phyloP scores from a whole-genome alignment of 2,113 vertebrate species.

The Excalfactoria chinensis region DNA sequence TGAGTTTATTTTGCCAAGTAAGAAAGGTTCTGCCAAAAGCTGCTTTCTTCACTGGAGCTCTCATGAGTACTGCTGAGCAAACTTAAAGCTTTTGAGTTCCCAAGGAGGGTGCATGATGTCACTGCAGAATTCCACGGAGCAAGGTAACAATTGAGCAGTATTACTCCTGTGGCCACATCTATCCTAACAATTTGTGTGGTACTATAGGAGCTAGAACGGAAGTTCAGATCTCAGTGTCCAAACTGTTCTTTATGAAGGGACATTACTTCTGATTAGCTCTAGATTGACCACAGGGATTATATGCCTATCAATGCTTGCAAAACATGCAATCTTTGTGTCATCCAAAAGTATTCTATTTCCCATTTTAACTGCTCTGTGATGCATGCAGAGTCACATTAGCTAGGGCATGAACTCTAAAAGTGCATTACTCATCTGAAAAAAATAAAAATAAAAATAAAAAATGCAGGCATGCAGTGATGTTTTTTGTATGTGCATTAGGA shows the following conservation, averaged over 20 bases:
- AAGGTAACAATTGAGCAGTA: background rate
- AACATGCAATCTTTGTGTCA: background rate
- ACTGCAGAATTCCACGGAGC: fast-evolving
- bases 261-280: background rate
- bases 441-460: background rate
- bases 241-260: background rate
- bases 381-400: background rate
- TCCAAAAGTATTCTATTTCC: background rate
- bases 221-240: background rate
- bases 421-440: background rate
- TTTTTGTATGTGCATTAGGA: background rate
- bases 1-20: background rate
- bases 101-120: too few relatives aligned
- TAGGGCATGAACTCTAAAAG: background rate
- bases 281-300: background rate
- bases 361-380: background rate
- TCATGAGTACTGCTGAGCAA: background rate
- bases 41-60: background rate
- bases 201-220: background rate
- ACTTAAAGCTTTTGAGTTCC: too few relatives aligned
- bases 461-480: background rate
- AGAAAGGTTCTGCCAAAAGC: background rate
- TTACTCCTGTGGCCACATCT: background rate
- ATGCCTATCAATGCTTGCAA: background rate
- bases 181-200: background rate